Evolutionary conservation across 2,113 vertebrate genomes (phyloP).

Genomic region (Mesembrinibis cayennensis): DNA sequence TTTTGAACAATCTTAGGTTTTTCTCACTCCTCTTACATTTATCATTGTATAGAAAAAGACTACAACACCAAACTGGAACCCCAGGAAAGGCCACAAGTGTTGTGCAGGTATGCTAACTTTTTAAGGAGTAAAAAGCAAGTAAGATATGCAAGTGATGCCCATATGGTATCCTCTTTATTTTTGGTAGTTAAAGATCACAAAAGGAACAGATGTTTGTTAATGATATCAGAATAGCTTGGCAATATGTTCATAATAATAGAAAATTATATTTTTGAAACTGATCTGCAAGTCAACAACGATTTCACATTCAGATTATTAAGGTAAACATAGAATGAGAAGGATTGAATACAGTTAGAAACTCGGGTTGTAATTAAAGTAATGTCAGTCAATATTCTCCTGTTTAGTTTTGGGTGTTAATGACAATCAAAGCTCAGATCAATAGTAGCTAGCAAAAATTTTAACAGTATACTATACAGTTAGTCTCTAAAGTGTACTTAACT

Average conservation of each 20-base stretch:
- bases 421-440: neutral
- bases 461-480: neutral
- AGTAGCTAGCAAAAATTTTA: neutral
- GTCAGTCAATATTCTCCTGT: neutral
- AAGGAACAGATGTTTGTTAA: conserved; percentile 40
- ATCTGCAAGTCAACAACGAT: neutral
- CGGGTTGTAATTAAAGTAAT: neutral
- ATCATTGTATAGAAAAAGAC: neutral
- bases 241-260: conserved; percentile 6
- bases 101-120: neutral
- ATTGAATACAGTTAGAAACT: neutral
- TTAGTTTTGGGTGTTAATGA: neutral
- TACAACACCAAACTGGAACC: neutral
- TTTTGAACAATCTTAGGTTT: neutral
- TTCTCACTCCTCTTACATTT: neutral
- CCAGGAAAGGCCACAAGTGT: neutral
- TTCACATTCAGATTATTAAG: neutral
- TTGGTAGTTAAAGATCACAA: neutral
- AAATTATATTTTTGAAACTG: conserved; percentile 32
- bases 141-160: neutral
- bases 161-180: neutral
- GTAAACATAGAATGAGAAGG: neutral
- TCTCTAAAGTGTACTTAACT: neutral
- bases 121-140: neutral
- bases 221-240: neutral